phyloP scores from a whole-genome alignment of 2,113 vertebrate genomes.

The Beaufortia kweichowensis region DNA sequence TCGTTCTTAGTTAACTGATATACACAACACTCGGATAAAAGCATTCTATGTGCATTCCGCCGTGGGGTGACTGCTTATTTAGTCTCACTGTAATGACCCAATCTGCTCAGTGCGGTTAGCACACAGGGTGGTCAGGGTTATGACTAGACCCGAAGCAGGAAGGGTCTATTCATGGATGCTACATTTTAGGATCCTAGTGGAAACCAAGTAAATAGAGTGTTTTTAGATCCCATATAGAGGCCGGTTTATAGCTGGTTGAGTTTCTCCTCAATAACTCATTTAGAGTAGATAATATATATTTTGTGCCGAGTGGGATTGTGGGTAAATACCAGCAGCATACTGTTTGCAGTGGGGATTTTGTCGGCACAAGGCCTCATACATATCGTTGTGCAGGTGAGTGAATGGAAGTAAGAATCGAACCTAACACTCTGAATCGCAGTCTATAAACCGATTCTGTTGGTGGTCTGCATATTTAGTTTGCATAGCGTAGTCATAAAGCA shows the following conservation, averaged over 20 bases:
- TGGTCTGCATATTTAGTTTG: background rate
- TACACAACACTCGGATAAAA: slow-evolving; percentile 28
- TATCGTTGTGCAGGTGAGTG: background rate
- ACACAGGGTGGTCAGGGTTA: slow-evolving; percentile 49
- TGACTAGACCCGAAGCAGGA: slow-evolving; percentile 20
- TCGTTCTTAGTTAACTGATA: background rate
- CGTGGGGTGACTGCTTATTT: slow-evolving; percentile 50
- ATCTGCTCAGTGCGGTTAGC: slow-evolving; percentile 37
- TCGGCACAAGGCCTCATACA: slow-evolving; percentile 10
- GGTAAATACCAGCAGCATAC: slow-evolving; percentile 37
- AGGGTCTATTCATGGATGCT: slow-evolving; percentile 41
- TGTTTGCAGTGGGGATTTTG: slow-evolving; percentile 19
- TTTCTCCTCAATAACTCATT: slow-evolving; percentile 47
- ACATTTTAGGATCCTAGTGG: slow-evolving; percentile 49
- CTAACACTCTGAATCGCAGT: slow-evolving; percentile 25
- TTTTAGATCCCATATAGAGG: slow-evolving; percentile 39
- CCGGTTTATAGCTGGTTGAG: slow-evolving; percentile 16
- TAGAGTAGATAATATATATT: slow-evolving; percentile 33
- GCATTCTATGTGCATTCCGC: slow-evolving; percentile 43
- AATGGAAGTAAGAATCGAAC: background rate
- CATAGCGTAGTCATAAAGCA: slow-evolving; percentile 1
- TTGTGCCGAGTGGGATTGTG: slow-evolving; percentile 21
- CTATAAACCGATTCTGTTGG: slow-evolving; percentile 23
- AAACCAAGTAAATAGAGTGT: slow-evolving; percentile 48
- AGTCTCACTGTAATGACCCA: slow-evolving; percentile 42